Evolutionary conservation across 1,140 invertebrate genomes (phyloP).

Genomic region (Drosophila pallidifrons): DNA sequence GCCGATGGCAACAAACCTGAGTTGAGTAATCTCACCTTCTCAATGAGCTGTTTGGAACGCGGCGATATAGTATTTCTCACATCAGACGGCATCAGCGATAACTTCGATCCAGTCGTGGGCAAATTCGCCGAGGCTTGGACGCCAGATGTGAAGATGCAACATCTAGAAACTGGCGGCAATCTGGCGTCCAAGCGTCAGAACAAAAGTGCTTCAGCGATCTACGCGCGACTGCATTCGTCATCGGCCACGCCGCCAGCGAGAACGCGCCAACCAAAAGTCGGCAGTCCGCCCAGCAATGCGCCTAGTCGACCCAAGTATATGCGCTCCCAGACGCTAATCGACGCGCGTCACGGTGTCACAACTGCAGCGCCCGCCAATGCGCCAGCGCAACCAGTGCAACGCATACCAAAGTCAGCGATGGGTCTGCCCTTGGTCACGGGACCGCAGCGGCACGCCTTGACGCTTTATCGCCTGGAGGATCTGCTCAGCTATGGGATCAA

Average conservation of each 20-base stretch:
- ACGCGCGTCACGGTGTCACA: conserved; percentile 73
- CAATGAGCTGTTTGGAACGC: conserved; percentile 92
- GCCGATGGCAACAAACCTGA: conserved; percentile 96
- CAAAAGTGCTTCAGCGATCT: conserved; percentile 80
- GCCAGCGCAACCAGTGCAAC: conserved; percentile 56
- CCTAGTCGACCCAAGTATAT: conserved; percentile 83
- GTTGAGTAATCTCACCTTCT: conserved; percentile 95
- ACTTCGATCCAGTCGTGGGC: conserved; percentile 97
- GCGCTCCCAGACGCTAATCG: conserved; percentile 86
- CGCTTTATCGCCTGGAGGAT: conserved; percentile 92
- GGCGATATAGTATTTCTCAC: conserved; percentile 96
- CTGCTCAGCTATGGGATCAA: conserved; percentile 91
- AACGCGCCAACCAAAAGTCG: conserved; percentile 61
- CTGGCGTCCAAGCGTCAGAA: conserved; percentile 81
- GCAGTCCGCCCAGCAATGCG: conserved; percentile 56
- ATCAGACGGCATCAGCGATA: conserved; percentile 96
- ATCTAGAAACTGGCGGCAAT: conserved; percentile 26
- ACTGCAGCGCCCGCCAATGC: conserved; percentile 30
- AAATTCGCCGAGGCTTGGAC: conserved; percentile 90
- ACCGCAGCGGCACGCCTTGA: conserved; percentile 92
- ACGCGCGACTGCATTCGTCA: conserved; percentile 69
- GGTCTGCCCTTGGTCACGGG: conserved; percentile 92
- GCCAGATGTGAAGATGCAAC: conserved; percentile 74
- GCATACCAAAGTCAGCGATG: conserved; percentile 85
- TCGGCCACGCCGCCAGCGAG: conserved; percentile 64